A percentile compares a stretch with the other conserved stretches of the same genome.
phyloP scores from a whole-genome alignment of 2,888 invertebrate species.

The Mactromeris polynyma region DNA sequence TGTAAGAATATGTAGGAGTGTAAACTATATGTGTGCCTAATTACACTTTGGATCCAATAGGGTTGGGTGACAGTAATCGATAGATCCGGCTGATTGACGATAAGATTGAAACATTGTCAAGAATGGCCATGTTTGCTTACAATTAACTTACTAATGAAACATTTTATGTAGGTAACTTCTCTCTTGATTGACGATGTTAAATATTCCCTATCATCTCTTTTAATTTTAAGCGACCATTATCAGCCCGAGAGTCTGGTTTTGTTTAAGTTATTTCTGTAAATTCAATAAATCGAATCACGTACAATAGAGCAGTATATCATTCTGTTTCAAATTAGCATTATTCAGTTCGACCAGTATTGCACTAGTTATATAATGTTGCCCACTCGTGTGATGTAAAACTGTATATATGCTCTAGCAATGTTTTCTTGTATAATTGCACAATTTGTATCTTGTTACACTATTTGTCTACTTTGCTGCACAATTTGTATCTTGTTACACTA shows the following conservation, averaged over 20 bases:
- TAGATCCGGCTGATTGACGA: not conserved
- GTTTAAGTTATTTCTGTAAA: not conserved
- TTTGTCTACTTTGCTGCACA: no score
- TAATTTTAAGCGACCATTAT: not conserved
- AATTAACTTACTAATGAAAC: not conserved
- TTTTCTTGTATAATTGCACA: no score
- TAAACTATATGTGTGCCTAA: not conserved
- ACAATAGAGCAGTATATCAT: no score
- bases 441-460: no score
- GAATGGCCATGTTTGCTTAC: not conserved
- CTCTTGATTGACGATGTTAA: not conserved
- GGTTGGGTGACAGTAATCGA: not conserved
- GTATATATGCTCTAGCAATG: no score
- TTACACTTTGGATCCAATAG: not conserved
- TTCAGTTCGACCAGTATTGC: no score
- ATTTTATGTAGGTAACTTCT: not conserved
- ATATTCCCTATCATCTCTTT: not conserved
- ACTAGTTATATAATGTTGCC: no score
- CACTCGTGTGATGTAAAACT: no score
- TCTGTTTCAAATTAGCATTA: no score
- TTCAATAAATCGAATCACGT: not conserved
- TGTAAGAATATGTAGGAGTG: slow-evolving; percentile 2
- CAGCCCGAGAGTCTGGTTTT: not conserved
- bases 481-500: no score
- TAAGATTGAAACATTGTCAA: not conserved